Conservation (phyloP, 2,888 invertebrate species). For the Myopa tessellatipennis region DNA sequence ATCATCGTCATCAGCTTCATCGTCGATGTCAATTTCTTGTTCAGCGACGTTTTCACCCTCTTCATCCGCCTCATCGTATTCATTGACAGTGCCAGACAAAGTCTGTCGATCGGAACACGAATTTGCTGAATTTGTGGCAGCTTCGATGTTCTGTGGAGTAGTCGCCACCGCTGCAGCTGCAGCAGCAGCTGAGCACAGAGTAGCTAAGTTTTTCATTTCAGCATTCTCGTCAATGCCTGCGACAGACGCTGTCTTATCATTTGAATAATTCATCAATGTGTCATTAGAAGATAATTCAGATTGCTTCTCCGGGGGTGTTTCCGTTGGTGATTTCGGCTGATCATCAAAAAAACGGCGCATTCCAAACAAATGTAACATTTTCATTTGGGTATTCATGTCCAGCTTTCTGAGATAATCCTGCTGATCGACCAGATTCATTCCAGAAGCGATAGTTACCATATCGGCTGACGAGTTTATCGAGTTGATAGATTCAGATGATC, state of each 20-base stretch:
- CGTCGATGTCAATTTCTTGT: slow-evolving; percentile 49
- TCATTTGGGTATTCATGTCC: slow-evolving; percentile 56
- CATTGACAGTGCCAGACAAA: slow-evolving; percentile 41
- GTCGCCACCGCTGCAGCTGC: slow-evolving; percentile 57
- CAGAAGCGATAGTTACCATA: slow-evolving; percentile 49
- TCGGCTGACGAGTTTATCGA: slow-evolving; percentile 50
- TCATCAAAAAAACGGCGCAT: slow-evolving; percentile 66
- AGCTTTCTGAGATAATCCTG: slow-evolving; percentile 54
- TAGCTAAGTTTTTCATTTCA: slow-evolving; percentile 63
- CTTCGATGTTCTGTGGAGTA: slow-evolving; percentile 29
- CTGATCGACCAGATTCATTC: slow-evolving; percentile 51
- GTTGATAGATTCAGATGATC: slow-evolving; percentile 54
- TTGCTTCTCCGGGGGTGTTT: slow-evolving; percentile 61
- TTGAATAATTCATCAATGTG: slow-evolving; percentile 40
- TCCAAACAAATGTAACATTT: slow-evolving; percentile 63
- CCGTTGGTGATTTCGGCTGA: slow-evolving; percentile 68
- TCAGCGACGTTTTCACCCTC: slow-evolving; percentile 47
- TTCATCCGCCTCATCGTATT: slow-evolving; percentile 39
- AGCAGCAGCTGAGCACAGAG: slow-evolving; percentile 62
- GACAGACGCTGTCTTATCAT: slow-evolving; percentile 40
- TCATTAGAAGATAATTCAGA: slow-evolving; percentile 9
- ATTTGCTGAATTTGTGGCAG: neutral
- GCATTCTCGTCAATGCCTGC: slow-evolving; percentile 50
- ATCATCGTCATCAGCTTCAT: slow-evolving; percentile 48
- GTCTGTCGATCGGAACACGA: neutral